phyloP scores from a whole-genome alignment of 2,888 invertebrate species.

The Tridacna crocea region DNA sequence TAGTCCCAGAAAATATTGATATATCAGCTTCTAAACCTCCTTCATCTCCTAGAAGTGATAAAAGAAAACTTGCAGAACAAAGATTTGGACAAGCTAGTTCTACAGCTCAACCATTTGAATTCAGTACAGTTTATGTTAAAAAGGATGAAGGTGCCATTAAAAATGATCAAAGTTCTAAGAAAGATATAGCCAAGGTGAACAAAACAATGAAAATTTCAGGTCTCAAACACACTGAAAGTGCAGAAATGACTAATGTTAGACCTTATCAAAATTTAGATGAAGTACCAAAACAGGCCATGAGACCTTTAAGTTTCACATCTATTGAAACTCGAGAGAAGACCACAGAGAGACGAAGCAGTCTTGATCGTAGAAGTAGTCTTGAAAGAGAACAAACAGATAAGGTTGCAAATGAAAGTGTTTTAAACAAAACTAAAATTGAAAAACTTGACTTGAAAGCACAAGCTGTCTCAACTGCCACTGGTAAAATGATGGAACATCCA shows the following conservation, averaged over 20 bases:
- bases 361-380: slow-evolving; percentile 12
- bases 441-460: slow-evolving; percentile 52
- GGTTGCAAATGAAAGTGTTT: not conserved
- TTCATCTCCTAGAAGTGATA: slow-evolving; percentile 55
- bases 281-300: not conserved
- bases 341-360: not conserved
- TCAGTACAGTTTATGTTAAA: slow-evolving; percentile 50
- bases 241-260: not conserved
- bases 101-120: slow-evolving; percentile 44
- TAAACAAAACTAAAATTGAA: slow-evolving; percentile 33
- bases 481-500: slow-evolving; percentile 47
- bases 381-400: slow-evolving; percentile 27
- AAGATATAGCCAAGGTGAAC: not conserved
- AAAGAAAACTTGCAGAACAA: slow-evolving; percentile 40
- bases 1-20: not conserved
- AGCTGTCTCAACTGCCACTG: slow-evolving; percentile 49
- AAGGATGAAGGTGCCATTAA: slow-evolving; percentile 27
- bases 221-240: not conserved
- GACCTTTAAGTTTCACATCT: slow-evolving; percentile 13
- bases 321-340: not conserved
- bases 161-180: not conserved
- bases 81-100: slow-evolving; percentile 49
- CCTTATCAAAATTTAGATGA: not conserved
- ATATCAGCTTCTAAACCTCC: slow-evolving; percentile 40
- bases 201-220: not conserved